Conservation (phyloP, 2,113 vertebrate species). For the Callaeas wilsoni region DNA sequence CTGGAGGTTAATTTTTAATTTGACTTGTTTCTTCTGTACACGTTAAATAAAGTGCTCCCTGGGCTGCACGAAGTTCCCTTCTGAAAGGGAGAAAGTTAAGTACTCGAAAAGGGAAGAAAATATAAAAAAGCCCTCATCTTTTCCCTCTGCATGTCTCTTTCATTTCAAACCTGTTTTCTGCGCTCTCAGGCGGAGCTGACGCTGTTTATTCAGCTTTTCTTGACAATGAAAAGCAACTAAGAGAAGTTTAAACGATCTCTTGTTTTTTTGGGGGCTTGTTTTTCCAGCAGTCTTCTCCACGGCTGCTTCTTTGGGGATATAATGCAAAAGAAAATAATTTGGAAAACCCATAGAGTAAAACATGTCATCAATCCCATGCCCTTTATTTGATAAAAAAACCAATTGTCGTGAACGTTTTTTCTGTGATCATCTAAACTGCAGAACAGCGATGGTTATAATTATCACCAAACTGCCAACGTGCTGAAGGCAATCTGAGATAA, state of each 20-base stretch:
- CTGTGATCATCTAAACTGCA: neutral
- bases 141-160: conserved; percentile 4
- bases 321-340: conserved; percentile 53
- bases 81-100: neutral
- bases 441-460: neutral
- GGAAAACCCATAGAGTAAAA: conserved; percentile 36
- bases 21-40: conserved; percentile 42
- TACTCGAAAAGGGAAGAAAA: neutral
- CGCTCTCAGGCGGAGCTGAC: conserved; percentile 60
- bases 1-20: conserved; percentile 58
- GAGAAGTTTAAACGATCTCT: conserved; percentile 80
- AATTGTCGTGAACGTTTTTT: neutral
- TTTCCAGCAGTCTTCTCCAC: conserved; percentile 11
- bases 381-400: conserved; percentile 11
- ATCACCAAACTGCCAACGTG: neutral
- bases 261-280: conserved; percentile 77
- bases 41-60: conserved; percentile 7
- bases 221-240: conserved; percentile 78
- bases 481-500: neutral
- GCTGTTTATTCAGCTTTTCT: conserved; percentile 87
- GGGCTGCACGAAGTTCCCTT: neutral
- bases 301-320: conserved; percentile 14
- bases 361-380: conserved; percentile 13
- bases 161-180: conserved; percentile 41
- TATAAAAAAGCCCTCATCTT: neutral